Evolutionary conservation across 2,888 invertebrate species (phyloP), one percentile per base, ranked within the genome.

Genomic region (Chrysopilus asiliformis): DNA sequence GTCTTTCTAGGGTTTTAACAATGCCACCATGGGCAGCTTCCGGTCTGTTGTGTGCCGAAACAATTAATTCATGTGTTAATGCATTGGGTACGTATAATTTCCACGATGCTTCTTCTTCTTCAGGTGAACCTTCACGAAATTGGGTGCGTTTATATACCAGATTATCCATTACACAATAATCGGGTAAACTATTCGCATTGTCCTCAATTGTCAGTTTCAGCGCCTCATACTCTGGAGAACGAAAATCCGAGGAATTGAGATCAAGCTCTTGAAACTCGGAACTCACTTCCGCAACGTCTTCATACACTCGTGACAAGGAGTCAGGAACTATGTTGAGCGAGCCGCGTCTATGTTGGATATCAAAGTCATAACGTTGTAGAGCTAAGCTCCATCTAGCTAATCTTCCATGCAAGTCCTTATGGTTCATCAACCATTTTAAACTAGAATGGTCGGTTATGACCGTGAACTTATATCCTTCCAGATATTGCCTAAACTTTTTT

Each of bases 71-170:
- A 7, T 18, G 5, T 4, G 7, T 32, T 16, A 36, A 25, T 8
- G 15, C 32, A 19, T 15, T 17, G 8, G 38, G 38, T 4, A 42
- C 34, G 37, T 36, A 40, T 4, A 41, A 24, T 24, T 37, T 36
- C 42, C 36, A 39, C 4, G 33, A 19, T 14, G 24, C 17, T 12
- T 36, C 35, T 18, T 41, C 32, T 26, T 36, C 29, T 14, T n/a
- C 40, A 10, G 24, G 26, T 14, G 29, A 14, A 6, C 29, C 25
- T 3, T 19, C 14, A 7, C 34, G 6, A 16, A 18, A 31, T 14
- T 18, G 17, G 2, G 24, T 28, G n/a, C 33, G 2, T 25, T 29
- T 32, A 12, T 32, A 36, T 8, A 41, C 24, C 19, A n/a, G 34
- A 1, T 27, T 30, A 28, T 34, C 40, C 7, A 24, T 25, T 13